These are phyloP conservation scores for Burhinus bistriatus DNA, from an alignment of 2,113 vertebrate species.

Conservation along the genomic window DNA sequence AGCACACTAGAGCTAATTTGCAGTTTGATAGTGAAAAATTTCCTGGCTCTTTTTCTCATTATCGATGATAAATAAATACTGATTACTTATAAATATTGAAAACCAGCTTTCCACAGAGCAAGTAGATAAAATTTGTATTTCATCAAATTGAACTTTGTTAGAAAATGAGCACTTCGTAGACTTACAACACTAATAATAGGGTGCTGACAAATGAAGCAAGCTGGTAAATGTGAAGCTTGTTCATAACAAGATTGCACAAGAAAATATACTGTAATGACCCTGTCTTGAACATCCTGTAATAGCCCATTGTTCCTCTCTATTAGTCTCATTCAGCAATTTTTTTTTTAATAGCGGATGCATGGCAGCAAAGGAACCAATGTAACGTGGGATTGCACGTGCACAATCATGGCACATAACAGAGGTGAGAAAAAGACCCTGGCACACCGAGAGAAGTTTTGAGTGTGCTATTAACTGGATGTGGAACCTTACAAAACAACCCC, in stretches of 20 bases:
- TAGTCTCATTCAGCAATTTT: constrained; percentile 43
- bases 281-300: constrained; percentile 49
- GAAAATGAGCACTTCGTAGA: neutral
- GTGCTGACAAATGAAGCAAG: constrained; percentile 22
- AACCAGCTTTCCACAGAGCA: neutral
- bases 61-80: neutral
- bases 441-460: neutral
- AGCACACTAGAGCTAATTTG: neutral
- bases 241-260: constrained; percentile 45
- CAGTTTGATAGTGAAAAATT: neutral
- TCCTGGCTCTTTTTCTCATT: neutral
- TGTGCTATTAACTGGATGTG: neutral
- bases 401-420: neutral
- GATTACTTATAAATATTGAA: neutral
- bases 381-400: neutral
- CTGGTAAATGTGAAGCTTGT: neutral
- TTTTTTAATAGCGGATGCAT: constrained; percentile 20
- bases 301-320: constrained; percentile 39
- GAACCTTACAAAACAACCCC: neutral
- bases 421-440: neutral
- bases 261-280: constrained; percentile 60
- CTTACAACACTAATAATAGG: neutral
- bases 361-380: neutral
- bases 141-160: neutral
- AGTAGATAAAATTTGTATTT: neutral